Evolutionary conservation across 2,888 invertebrate species (phyloP).

Genomic region (Tipula confusa): DNA sequence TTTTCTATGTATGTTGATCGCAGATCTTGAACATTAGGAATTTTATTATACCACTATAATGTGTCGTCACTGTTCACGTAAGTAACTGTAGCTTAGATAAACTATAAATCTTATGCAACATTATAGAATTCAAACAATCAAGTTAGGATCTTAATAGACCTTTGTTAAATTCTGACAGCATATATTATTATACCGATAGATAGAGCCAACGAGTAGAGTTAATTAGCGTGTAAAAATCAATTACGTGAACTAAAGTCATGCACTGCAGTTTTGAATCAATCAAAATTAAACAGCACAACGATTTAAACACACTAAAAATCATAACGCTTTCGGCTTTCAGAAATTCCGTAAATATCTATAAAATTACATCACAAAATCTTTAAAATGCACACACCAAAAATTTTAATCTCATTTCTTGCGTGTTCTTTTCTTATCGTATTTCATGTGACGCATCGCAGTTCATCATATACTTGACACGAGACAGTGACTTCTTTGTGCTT

Average conservation of each 20-base stretch:
- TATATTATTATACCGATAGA: too few relatives aligned
- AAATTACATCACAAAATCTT: not conserved
- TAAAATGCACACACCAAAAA: not conserved
- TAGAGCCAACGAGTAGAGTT: not conserved
- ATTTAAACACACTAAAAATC: not conserved
- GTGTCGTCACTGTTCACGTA: too few relatives aligned
- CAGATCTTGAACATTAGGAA: too few relatives aligned
- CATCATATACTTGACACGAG: not conserved
- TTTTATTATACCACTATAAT: too few relatives aligned
- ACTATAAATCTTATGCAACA: too few relatives aligned
- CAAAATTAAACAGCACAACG: not conserved
- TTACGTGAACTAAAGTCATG: too few relatives aligned
- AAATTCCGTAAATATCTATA: not conserved
- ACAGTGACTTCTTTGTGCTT: not conserved
- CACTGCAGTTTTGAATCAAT: not conserved
- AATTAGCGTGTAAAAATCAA: not conserved
- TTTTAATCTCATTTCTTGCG: not conserved
- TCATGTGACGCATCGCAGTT: not conserved
- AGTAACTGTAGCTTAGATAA: too few relatives aligned
- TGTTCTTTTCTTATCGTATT: not conserved
- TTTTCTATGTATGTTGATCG: too few relatives aligned
- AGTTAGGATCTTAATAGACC: too few relatives aligned
- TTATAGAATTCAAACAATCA: too few relatives aligned
- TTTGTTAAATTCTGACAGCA: too few relatives aligned
- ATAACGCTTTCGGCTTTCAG: not conserved